Conservation (phyloP, 2,888 invertebrate genomes). For the Limnephilus lunatus region DNA sequence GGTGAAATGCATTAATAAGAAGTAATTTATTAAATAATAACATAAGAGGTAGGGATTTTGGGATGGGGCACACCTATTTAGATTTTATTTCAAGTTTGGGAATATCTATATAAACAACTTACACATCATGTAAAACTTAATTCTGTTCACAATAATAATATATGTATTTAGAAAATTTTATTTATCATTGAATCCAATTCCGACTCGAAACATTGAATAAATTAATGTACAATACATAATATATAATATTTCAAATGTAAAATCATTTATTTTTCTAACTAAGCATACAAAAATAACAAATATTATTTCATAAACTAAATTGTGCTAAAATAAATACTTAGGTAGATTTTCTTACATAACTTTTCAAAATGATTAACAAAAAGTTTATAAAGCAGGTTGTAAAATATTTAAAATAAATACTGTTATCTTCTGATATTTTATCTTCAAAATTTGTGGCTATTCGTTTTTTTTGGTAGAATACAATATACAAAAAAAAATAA, state of each 20-base stretch:
- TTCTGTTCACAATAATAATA: slow-evolving; percentile 12
- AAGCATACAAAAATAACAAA: slow-evolving; percentile 10
- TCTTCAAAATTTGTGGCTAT: not conserved
- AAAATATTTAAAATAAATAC: not conserved
- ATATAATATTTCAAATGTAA: not conserved
- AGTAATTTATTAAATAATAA: slow-evolving; percentile 17
- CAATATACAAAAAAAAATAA: not conserved
- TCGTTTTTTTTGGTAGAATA: not conserved
- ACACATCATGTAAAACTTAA: slow-evolving; percentile 5
- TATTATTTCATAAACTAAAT: not conserved
- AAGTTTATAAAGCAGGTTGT: not conserved
- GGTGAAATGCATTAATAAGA: slow-evolving; percentile 44
- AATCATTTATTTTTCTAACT: slow-evolving; percentile 10
- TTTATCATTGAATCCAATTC: not conserved
- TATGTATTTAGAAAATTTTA: not conserved
- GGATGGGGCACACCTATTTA: slow-evolving; percentile 5
- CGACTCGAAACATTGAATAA: not conserved
- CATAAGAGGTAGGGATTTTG: slow-evolving; percentile 6
- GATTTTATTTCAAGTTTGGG: slow-evolving; percentile 4
- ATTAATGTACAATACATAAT: not conserved
- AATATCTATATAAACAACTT: not conserved
- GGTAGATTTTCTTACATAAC: not conserved
- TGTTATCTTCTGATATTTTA: not conserved
- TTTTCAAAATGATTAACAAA: no score
- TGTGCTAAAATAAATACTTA: slow-evolving; percentile 23